A percentile compares a stretch with the other conserved stretches of the same genome.
Conservation (phyloP, 2,113 vertebrate genomes). For the Sturnira hondurensis region DNA sequence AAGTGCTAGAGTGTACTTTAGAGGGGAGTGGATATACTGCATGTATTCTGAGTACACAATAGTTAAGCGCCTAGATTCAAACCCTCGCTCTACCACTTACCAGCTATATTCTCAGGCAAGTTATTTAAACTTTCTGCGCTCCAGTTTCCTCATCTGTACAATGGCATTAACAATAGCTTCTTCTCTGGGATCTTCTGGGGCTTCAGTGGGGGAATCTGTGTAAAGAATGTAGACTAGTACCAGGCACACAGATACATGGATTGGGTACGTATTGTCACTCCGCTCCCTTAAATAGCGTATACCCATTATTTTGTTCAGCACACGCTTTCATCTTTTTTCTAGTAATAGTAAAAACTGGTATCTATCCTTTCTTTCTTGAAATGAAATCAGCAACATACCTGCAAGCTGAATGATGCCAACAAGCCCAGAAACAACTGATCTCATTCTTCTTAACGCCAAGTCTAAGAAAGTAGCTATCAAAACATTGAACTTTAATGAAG, state of each 20-base stretch:
- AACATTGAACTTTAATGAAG: background rate
- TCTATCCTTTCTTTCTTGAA: background rate
- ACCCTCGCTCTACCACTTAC: background rate
- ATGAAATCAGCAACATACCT: background rate
- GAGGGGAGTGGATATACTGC: background rate
- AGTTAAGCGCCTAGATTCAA: background rate
- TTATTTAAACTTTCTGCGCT: background rate
- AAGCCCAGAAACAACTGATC: background rate
- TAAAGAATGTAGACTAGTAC: background rate
- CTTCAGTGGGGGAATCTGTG: background rate
- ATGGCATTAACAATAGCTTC: background rate
- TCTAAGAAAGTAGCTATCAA: background rate
- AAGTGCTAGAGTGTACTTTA: background rate
- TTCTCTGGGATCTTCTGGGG: background rate
- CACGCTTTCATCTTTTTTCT: background rate
- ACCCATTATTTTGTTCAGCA: background rate
- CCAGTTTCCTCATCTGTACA: slow-evolving; percentile 20
- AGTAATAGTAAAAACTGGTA: background rate
- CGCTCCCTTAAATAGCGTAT: background rate
- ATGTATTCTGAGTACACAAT: background rate
- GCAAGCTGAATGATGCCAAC: background rate
- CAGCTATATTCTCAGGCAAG: background rate
- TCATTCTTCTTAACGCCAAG: background rate
- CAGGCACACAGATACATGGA: background rate
- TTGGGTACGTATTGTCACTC: too few species aligned